Evolutionary conservation across 2,797 vertebrate genomes (phyloP).

Genomic region (Eutrigla gurnardus): DNA sequence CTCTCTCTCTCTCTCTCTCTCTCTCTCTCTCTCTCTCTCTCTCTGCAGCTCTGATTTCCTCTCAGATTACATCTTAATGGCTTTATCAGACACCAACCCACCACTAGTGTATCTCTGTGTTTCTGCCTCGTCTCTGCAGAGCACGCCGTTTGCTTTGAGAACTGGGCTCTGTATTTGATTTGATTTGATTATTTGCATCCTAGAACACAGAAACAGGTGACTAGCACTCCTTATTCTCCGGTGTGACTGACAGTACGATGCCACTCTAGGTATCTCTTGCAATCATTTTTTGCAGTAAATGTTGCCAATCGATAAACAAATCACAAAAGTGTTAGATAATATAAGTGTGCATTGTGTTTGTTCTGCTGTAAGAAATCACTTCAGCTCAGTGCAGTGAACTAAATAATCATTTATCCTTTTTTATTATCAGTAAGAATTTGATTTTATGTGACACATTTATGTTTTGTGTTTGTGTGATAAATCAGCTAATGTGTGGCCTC

Average conservation of each 20-base stretch:
- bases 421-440: neutral
- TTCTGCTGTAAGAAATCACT: neutral
- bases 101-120: slow-evolving; percentile 7
- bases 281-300: slow-evolving; percentile 2
- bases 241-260: neutral
- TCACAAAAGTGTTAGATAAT: neutral
- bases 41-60: slow-evolving; percentile 18
- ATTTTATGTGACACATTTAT: neutral
- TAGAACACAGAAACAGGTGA: neutral
- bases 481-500: slow-evolving; percentile 13
- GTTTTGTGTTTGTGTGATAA: slow-evolving; percentile 5
- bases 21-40: neutral
- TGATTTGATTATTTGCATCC: slow-evolving; percentile 23
- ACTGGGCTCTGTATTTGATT: too few relatives aligned
- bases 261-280: neutral
- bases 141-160: neutral
- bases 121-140: neutral
- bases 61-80: slow-evolving; percentile 33
- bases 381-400: slow-evolving; percentile 12
- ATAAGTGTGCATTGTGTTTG: neutral
- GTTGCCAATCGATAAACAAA: neutral
- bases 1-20: neutral
- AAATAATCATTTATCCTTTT: slow-evolving; percentile 15
- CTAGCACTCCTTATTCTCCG: neutral
- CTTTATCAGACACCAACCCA: slow-evolving; percentile 3